phyloP scores from a whole-genome alignment of 1,140 invertebrate genomes.

The Drosophila chauvacae region DNA sequence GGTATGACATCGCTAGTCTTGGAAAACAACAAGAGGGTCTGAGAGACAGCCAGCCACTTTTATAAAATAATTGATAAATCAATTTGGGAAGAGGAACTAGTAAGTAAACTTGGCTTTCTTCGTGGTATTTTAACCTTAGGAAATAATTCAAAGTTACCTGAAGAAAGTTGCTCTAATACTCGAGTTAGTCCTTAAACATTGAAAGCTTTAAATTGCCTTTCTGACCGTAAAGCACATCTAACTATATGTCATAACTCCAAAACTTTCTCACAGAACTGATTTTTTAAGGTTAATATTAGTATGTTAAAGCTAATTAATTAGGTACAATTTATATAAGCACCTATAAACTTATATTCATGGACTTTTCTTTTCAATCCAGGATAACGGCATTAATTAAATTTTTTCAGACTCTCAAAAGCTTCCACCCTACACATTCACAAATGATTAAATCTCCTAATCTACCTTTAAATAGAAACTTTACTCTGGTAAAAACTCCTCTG shows the following conservation, averaged over 20 bases:
- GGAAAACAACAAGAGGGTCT: constrained; percentile 14
- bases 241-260: background rate
- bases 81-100: background rate
- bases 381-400: too few relatives aligned
- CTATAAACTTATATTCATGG: background rate
- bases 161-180: background rate
- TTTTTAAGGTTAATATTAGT: background rate
- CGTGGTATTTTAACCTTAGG: background rate
- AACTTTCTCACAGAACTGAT: background rate
- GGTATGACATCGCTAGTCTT: constrained; percentile 16
- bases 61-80: background rate
- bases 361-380: too few relatives aligned
- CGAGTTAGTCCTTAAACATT: background rate
- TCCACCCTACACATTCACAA: background rate
- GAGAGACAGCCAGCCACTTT: background rate
- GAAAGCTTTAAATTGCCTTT: background rate
- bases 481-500: background rate
- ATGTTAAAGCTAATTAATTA: too few relatives aligned
- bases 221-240: background rate
- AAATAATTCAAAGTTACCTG: background rate
- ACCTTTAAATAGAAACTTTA: constrained; percentile 18
- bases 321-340: background rate
- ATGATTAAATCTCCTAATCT: constrained; percentile 17
- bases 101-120: background rate
- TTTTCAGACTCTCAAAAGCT: background rate